Percentiles rank a stretch among this genome's conserved stretches.
phyloP scores from a whole-genome alignment of 2,888 invertebrate species.

The Diarsia mendica region DNA sequence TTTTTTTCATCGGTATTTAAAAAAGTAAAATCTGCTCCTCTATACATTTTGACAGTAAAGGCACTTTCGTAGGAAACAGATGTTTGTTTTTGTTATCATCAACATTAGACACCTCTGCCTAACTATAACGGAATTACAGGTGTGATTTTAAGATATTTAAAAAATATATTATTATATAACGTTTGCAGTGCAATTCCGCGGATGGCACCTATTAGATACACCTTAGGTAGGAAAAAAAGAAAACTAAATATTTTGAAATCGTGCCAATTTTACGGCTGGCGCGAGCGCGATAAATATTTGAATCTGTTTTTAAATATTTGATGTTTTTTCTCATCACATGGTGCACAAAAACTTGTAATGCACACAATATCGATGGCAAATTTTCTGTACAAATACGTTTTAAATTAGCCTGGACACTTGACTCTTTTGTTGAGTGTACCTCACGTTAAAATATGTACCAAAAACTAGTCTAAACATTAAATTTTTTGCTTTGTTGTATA shows the following conservation, averaged over 20 bases:
- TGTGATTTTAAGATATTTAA: too few species aligned
- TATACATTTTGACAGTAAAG: too few species aligned
- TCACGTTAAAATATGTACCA: constrained; percentile 13
- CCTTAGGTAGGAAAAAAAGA: constrained; percentile 7
- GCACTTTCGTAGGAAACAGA: too few species aligned
- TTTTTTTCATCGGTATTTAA: too few species aligned
- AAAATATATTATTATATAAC: not conserved
- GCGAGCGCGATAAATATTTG: constrained; percentile 36
- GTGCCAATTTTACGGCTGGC: constrained; percentile 13
- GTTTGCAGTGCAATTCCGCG: not conserved
- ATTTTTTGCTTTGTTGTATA: constrained; percentile 9
- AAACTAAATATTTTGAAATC: constrained; percentile 20
- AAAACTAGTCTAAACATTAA: constrained; percentile 14
- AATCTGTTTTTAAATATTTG: constrained; percentile 42
- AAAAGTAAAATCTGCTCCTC: too few species aligned
- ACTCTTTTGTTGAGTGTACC: constrained; percentile 22
- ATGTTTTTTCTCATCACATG: constrained; percentile 10
- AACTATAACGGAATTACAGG: not conserved
- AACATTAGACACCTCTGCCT: not conserved
- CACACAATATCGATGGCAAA: constrained; percentile 42
- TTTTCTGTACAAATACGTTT: constrained; percentile 24
- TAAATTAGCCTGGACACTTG: constrained; percentile 27
- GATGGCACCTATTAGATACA: not conserved
- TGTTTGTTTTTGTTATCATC: too few species aligned
- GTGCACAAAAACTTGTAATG: constrained; percentile 28